Conservation (phyloP, 2,888 invertebrate genomes). For the Volucella bombylans region DNA sequence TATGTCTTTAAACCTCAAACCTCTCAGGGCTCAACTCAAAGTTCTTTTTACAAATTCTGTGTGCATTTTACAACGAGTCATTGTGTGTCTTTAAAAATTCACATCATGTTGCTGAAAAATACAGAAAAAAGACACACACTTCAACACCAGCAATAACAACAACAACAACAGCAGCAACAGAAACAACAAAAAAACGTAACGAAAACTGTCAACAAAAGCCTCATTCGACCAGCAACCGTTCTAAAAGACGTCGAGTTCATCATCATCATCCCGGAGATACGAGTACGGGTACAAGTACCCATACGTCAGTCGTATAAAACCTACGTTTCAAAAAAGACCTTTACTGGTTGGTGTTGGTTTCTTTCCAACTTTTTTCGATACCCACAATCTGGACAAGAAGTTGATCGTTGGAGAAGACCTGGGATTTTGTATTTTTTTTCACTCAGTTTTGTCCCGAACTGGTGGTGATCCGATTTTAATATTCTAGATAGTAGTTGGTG, state of each 20-base stretch:
- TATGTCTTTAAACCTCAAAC: conserved; percentile 1
- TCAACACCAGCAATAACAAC: neutral
- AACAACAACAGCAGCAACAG: conserved; percentile 32
- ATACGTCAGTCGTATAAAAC: too few relatives aligned
- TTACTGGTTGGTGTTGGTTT: conserved; percentile 51
- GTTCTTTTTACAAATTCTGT: conserved; percentile 66
- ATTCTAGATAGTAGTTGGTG: conserved; percentile 81
- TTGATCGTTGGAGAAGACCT: conserved; percentile 2
- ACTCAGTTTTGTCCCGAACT: conserved; percentile 56
- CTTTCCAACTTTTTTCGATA: conserved; percentile 76
- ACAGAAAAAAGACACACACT: too few relatives aligned
- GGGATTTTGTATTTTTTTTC: conserved; percentile 22
- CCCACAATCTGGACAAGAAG: conserved; percentile 7
- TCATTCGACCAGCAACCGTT: conserved; percentile 46
- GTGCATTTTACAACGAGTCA: conserved; percentile 67
- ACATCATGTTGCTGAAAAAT: conserved; percentile 65
- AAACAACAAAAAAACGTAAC: conserved; percentile 43
- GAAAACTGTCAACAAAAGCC: conserved; percentile 69
- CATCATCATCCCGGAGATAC: conserved; percentile 70
- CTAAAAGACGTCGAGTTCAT: conserved; percentile 62
- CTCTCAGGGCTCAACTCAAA: conserved; percentile 1
- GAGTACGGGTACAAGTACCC: neutral
- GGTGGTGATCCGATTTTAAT: conserved; percentile 82
- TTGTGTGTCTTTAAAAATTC: conserved; percentile 67
- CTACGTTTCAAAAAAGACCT: conserved; percentile 25